phyloP scores from a whole-genome alignment of 2,888 invertebrate genomes.

The Bombylius major region DNA sequence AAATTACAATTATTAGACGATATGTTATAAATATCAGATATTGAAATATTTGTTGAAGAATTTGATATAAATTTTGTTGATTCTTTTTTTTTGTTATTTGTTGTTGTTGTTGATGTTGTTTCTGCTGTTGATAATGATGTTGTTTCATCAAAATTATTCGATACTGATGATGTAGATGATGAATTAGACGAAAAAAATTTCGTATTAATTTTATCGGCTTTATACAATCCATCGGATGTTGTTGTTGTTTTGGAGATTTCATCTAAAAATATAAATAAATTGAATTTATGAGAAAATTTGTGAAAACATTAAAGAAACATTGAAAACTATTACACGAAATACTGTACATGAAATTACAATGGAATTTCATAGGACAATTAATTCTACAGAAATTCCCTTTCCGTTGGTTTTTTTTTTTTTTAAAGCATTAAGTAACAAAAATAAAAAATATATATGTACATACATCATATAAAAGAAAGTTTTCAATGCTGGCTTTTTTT shows the following conservation, averaged over 20 bases:
- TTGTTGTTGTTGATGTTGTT: constrained; percentile 15
- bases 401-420: too few relatives aligned
- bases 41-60: constrained; percentile 15
- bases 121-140: constrained; percentile 13
- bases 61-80: constrained; percentile 19
- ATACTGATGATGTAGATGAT: constrained; percentile 9
- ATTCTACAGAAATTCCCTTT: too few relatives aligned
- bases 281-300: background rate
- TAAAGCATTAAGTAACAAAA: too few relatives aligned
- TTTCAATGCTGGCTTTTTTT: too few relatives aligned
- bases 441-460: too few relatives aligned
- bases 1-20: constrained; percentile 14
- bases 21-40: constrained; percentile 17
- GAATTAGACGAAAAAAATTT: background rate
- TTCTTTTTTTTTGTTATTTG: constrained; percentile 12
- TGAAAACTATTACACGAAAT: too few relatives aligned
- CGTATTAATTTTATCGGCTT: background rate
- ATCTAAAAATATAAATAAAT: background rate
- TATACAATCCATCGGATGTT: background rate
- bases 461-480: too few relatives aligned
- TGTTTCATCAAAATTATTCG: constrained; percentile 11
- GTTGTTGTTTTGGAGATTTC: background rate
- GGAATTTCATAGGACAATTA: too few relatives aligned
- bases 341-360: too few relatives aligned
- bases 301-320: background rate